phyloP scores from a whole-genome alignment of 2,113 vertebrate species.

The Gymnobelideus leadbeateri region DNA sequence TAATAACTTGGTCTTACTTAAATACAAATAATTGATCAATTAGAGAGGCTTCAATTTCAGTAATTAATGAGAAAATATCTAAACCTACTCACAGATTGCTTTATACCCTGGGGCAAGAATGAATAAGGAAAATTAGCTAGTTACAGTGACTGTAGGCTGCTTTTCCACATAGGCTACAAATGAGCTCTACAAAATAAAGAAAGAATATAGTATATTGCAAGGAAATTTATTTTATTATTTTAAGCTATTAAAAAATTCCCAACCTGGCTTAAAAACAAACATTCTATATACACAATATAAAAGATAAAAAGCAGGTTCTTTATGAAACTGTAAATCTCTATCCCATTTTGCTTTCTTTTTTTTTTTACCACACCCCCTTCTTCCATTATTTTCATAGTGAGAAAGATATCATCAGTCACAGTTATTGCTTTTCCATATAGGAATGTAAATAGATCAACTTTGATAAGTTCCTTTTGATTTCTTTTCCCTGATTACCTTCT shows the following conservation, averaged over 20 bases:
- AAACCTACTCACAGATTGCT: not conserved
- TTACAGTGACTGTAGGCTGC: not conserved
- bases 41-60: not conserved
- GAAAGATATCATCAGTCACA: too few species aligned
- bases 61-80: not conserved
- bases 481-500: too few species aligned
- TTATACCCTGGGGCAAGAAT: not conserved
- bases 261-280: not conserved
- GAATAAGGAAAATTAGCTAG: not conserved
- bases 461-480: too few species aligned
- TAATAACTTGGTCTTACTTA: not conserved
- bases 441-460: too few species aligned
- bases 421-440: too few species aligned
- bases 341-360: too few species aligned
- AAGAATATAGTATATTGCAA: not conserved
- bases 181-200: not conserved
- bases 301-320: not conserved
- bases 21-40: not conserved
- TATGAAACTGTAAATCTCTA: not conserved
- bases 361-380: too few species aligned
- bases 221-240: not conserved
- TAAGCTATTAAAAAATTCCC: not conserved
- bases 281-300: not conserved
- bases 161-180: not conserved
- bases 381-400: too few species aligned